Evolutionary conservation across 2,888 invertebrate species (phyloP).

Genomic region (Onchidella celtica): DNA sequence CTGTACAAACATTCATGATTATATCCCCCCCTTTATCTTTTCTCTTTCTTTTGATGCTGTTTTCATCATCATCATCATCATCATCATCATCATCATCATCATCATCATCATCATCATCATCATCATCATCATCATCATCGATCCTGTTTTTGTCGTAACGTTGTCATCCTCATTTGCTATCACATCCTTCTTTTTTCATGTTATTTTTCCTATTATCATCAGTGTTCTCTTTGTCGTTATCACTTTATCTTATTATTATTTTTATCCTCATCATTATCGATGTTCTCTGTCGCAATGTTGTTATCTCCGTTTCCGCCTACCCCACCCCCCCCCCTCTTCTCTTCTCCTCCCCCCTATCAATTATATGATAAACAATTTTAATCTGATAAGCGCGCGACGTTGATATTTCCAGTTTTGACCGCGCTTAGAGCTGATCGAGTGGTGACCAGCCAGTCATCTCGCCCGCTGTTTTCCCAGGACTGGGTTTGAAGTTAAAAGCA

Average conservation of each 20-base stretch:
- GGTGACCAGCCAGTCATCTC: too few species aligned
- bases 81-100: neutral
- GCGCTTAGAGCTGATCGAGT: too few species aligned
- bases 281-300: neutral
- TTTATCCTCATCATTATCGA: neutral
- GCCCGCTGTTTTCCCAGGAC: too few species aligned
- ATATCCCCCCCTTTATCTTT: neutral
- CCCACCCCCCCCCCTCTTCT: neutral
- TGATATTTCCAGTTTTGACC: too few species aligned
- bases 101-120: neutral
- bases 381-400: too few species aligned
- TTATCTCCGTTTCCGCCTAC: neutral
- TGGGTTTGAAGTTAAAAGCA: too few species aligned
- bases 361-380: too few species aligned
- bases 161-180: neutral
- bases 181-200: neutral
- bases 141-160: too few species aligned
- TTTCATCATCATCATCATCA: neutral
- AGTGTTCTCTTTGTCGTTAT: neutral
- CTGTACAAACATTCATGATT: neutral
- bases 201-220: neutral
- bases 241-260: neutral
- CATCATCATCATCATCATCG: neutral
- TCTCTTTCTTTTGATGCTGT: neutral
- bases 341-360: neutral